These are phyloP conservation scores for Euphonia xanthogaster DNA, from an alignment of 2,797 vertebrate species.

Conservation along the genomic window DNA sequence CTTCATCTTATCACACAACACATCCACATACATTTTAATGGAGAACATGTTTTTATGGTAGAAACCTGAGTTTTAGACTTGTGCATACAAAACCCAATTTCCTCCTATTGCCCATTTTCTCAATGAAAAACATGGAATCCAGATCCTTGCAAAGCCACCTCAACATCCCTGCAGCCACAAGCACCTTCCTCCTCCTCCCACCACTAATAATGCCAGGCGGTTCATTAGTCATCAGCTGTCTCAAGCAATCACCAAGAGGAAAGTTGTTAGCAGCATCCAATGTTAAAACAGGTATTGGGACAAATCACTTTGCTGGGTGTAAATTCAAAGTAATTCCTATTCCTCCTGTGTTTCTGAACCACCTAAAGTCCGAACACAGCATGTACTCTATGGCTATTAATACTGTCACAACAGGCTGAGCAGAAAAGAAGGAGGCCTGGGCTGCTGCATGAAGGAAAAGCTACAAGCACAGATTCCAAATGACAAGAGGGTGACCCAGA, in stretches of 20 bases:
- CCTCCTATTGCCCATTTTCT: not conserved
- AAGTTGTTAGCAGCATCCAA: not conserved
- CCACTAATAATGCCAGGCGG: not conserved
- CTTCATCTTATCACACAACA: not conserved
- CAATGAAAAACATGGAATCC: not conserved
- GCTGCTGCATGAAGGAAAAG: not conserved
- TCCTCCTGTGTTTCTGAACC: not conserved
- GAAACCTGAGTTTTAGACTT: not conserved
- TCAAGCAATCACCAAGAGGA: not conserved
- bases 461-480: not conserved
- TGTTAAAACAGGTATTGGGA: not conserved
- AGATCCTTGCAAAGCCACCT: not conserved
- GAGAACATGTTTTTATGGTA: not conserved
- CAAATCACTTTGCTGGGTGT: not conserved
- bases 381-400: not conserved
- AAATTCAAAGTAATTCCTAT: not conserved
- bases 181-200: not conserved
- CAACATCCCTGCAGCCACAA: not conserved
- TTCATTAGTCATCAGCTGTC: not conserved
- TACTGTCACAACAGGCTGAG: not conserved
- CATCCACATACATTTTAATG: not conserved
- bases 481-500: accelerated
- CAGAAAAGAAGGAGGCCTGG: not conserved
- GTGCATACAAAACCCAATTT: not conserved
- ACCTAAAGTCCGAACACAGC: accelerated